phyloP scores from a whole-genome alignment of 2,888 invertebrate species.

The Apodemia duryi region DNA sequence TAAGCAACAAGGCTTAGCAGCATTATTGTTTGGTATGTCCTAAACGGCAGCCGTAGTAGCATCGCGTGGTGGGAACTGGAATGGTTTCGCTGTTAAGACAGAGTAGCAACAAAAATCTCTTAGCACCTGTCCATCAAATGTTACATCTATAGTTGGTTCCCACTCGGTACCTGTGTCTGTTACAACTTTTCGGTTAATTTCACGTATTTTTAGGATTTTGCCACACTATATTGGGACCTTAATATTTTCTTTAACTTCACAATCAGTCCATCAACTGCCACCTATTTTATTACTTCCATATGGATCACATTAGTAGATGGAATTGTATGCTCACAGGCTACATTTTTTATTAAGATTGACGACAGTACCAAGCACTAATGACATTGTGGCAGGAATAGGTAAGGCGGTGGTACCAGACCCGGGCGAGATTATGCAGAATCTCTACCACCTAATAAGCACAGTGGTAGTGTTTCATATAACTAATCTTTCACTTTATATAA shows the following conservation, averaged over 20 bases:
- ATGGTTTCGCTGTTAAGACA: conserved; percentile 23
- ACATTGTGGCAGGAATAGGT: no score
- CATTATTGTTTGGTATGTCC: conserved; percentile 32
- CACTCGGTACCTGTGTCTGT: neutral
- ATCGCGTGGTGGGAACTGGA: conserved; percentile 29
- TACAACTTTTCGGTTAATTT: neutral
- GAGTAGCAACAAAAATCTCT: conserved; percentile 23
- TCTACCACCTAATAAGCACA: no score
- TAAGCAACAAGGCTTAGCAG: conserved; percentile 31
- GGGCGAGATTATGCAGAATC: no score
- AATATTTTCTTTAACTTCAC: neutral
- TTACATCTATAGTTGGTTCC: neutral
- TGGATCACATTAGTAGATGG: neutral
- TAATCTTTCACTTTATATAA: no score
- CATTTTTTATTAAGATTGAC: no score
- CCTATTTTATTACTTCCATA: neutral
- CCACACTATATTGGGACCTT: neutral
- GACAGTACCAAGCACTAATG: no score
- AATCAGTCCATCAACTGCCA: neutral
- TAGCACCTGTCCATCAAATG: neutral
- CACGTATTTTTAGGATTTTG: neutral
- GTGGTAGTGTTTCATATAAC: no score
- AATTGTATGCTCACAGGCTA: neutral
- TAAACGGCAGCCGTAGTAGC: conserved; percentile 31
- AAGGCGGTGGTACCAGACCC: no score